phyloP scores from a whole-genome alignment of 2,888 invertebrate species.

The Dasypolia templi region DNA sequence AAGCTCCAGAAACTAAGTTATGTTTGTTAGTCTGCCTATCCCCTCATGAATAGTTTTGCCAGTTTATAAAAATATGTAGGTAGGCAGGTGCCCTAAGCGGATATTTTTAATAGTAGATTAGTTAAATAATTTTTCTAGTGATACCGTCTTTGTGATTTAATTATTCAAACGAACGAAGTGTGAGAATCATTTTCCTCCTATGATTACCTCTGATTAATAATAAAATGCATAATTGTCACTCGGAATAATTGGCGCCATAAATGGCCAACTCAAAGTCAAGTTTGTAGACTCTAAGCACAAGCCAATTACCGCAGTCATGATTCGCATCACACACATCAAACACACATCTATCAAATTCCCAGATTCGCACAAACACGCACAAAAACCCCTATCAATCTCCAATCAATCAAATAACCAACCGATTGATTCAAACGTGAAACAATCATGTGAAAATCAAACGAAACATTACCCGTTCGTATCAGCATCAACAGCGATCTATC shows the following conservation, averaged over 20 bases:
- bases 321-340: slow-evolving; percentile 33
- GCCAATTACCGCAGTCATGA: slow-evolving; percentile 29
- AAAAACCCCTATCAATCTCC: slow-evolving; percentile 48
- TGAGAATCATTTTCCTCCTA: background rate
- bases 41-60: background rate
- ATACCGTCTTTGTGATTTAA: background rate
- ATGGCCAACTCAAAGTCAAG: slow-evolving; percentile 4
- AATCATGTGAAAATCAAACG: slow-evolving; percentile 55
- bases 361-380: slow-evolving; percentile 37
- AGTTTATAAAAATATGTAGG: background rate
- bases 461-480: slow-evolving; percentile 44
- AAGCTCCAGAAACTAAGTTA: too few species aligned
- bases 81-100: background rate
- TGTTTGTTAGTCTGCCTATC: background rate
- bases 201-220: background rate
- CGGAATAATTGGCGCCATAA: slow-evolving; percentile 13
- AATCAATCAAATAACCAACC: slow-evolving; percentile 55
- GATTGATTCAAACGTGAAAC: slow-evolving; percentile 56
- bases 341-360: slow-evolving; percentile 24
- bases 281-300: background rate
- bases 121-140: background rate
- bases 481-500: slow-evolving; percentile 58
- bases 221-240: slow-evolving; percentile 13
- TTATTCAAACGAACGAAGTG: background rate
- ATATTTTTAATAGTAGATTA: background rate